Conservation (phyloP, 2,113 vertebrate genomes). For the Chloropsis hardwickii region DNA sequence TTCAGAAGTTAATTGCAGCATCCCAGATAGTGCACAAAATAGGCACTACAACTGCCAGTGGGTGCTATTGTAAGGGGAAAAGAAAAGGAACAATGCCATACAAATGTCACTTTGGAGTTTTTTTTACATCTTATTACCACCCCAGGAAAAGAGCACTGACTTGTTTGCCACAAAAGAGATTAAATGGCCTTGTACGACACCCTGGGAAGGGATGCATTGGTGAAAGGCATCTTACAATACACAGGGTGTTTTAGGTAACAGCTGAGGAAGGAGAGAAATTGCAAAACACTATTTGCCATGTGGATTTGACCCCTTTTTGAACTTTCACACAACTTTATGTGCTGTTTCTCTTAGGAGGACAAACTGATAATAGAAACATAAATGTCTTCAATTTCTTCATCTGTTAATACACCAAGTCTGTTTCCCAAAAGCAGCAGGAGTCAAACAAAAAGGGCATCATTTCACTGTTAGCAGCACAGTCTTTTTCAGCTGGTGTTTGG, state of each 20-base stretch:
- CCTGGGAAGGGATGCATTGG: neutral
- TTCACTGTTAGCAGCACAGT: neutral
- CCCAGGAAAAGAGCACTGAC: neutral
- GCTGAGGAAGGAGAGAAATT: neutral
- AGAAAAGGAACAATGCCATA: conserved; percentile 3
- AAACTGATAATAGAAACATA: neutral
- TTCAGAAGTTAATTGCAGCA: conserved; percentile 66
- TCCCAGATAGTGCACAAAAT: neutral
- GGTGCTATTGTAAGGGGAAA: conserved; percentile 19
- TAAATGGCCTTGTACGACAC: neutral
- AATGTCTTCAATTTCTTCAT: neutral
- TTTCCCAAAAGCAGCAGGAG: neutral
- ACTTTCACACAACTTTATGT: neutral
- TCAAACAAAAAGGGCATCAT: neutral
- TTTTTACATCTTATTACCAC: conserved; percentile 21
- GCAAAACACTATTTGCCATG: neutral
- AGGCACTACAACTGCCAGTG: conserved; percentile 21
- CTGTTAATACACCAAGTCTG: neutral
- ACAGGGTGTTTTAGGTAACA: neutral
- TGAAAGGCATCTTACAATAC: neutral
- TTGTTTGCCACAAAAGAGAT: neutral
- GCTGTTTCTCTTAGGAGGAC: neutral
- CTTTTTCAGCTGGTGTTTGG: neutral
- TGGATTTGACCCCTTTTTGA: neutral
- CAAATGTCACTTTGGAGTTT: neutral